These are phyloP conservation scores for Rhabdomys pumilio DNA, from an alignment of 2,797 vertebrate species.

Conservation along the genomic window DNA sequence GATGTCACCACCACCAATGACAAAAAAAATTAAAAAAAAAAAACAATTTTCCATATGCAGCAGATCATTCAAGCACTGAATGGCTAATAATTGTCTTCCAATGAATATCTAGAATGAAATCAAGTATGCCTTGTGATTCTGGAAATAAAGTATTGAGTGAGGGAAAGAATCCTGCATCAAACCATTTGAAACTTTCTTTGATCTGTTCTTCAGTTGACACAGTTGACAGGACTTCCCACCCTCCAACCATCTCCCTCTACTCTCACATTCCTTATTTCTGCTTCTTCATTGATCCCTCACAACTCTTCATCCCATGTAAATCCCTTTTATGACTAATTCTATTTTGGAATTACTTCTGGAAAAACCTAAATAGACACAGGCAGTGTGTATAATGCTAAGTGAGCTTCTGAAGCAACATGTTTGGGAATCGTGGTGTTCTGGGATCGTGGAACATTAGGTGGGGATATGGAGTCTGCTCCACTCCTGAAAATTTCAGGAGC, in stretches of 20 bases:
- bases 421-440: not conserved
- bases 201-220: not conserved
- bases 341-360: not conserved
- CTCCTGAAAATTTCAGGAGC: not conserved
- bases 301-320: not conserved
- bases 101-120: constrained; percentile 6
- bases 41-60: not conserved
- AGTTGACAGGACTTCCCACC: not conserved
- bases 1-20: not conserved
- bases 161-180: not conserved
- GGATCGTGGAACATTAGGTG: not conserved
- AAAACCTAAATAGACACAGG: not conserved
- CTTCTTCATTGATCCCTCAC: not conserved
- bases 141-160: not conserved
- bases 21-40: not conserved
- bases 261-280: not conserved
- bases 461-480: no score
- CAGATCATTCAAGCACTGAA: not conserved
- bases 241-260: no score
- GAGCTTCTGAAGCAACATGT: not conserved
- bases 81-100: not conserved
- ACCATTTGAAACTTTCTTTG: not conserved
- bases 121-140: not conserved
- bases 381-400: not conserved
- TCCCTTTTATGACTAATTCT: not conserved